These are phyloP conservation scores for Harpegnathos saltator DNA, from an alignment of 1,140 invertebrate species.

Conservation along the genomic window DNA sequence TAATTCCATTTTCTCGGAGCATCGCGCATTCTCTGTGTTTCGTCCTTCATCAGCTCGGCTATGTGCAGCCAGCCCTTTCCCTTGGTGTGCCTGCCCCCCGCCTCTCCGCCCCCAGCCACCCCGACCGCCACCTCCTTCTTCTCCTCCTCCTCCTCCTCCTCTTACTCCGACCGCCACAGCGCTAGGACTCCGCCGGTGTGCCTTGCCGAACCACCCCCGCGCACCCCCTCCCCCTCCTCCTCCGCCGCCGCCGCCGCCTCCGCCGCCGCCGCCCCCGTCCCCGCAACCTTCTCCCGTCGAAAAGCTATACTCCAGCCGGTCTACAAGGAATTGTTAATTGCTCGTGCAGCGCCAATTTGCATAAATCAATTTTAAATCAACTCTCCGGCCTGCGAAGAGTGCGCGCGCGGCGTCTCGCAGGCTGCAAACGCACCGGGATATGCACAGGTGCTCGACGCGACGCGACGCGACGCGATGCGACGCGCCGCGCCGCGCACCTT, in stretches of 20 bases:
- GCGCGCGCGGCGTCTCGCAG: conserved; percentile 70
- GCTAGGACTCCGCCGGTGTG: conserved; percentile 38
- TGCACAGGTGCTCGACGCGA: conserved; percentile 64
- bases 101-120: conserved; percentile 15
- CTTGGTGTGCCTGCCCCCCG: conserved; percentile 48
- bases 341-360: conserved; percentile 85
- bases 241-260: not conserved
- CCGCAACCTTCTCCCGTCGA: conserved; percentile 50
- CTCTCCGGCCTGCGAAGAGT: conserved; percentile 78
- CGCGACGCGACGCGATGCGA: conserved; percentile 38
- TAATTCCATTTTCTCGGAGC: conserved; percentile 86
- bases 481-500: conserved; percentile 19
- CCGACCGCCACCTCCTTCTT: too few relatives aligned
- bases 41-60: conserved; percentile 85
- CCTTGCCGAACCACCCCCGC: conserved; percentile 48
- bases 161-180: not conserved
- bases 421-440: conserved; percentile 48
- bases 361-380: conserved; percentile 86
- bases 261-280: not conserved
- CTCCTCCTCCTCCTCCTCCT: too few relatives aligned
- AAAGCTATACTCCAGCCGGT: conserved; percentile 82
- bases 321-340: conserved; percentile 86
- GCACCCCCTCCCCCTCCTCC: conserved; percentile 20
- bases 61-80: conserved; percentile 78
- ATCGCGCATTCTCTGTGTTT: conserved; percentile 85